Percentiles rank a stretch among this genome's conserved stretches.
These are phyloP conservation scores for Seison nebaliae DNA, from an alignment of 1,140 invertebrate genomes.

Conservation along the genomic window DNA sequence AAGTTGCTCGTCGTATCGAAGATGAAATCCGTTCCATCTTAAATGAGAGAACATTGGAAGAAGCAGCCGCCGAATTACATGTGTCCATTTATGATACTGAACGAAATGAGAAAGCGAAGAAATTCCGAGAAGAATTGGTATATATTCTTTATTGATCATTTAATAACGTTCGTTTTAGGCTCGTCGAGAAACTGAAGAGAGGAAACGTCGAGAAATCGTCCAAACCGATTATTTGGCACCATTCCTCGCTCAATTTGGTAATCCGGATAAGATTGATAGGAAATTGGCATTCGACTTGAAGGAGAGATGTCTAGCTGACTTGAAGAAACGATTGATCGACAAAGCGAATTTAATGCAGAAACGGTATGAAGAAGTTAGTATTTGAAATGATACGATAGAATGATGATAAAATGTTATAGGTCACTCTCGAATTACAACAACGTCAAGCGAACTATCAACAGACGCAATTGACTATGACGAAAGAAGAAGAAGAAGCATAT, in stretches of 20 bases:
- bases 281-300: slow-evolving; percentile 21
- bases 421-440: slow-evolving; percentile 25
- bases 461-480: slow-evolving; percentile 27
- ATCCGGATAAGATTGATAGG: slow-evolving; percentile 15
- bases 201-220: slow-evolving; percentile 24
- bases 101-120: slow-evolving; percentile 28
- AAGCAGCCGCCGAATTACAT: slow-evolving; percentile 20
- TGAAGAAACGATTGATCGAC: slow-evolving; percentile 27
- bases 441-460: slow-evolving; percentile 30
- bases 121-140: slow-evolving; percentile 25
- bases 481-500: slow-evolving; percentile 29
- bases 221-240: slow-evolving; percentile 29
- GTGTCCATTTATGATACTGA: slow-evolving; percentile 28
- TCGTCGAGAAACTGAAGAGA: slow-evolving; percentile 21
- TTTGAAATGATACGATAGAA: slow-evolving; percentile 3
- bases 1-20: slow-evolving; percentile 22
- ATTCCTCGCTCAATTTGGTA: slow-evolving; percentile 24
- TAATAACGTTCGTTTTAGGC: slow-evolving; percentile 17
- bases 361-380: slow-evolving; percentile 26
- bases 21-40: slow-evolving; percentile 19
- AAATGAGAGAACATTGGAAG: slow-evolving; percentile 19
- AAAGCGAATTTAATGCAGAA: slow-evolving; percentile 29
- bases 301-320: slow-evolving; percentile 24
- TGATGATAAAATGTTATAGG: slow-evolving; percentile 16
- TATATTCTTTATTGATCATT: slow-evolving; percentile 7